Base-by-base conservation (phyloP, 2,113 vertebrate genomes). In the Mastomys natalensis region DNA sequence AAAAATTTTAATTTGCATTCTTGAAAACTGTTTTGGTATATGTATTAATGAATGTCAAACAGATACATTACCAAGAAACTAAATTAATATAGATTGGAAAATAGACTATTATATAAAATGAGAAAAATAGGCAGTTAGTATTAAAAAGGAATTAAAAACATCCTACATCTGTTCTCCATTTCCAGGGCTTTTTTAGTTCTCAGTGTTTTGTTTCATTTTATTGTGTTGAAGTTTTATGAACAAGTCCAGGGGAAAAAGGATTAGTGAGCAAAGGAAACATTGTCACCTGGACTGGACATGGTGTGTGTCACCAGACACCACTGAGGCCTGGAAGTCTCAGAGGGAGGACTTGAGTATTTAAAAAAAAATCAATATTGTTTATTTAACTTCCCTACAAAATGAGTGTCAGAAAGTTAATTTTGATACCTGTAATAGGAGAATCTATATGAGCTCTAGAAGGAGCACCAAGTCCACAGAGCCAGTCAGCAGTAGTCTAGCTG, bases 141-240 rank as follows among this genome's bases (percentile, higher is more conserved):
- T 81, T 90, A n/a, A 88, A 78, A 62, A 17, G 77, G 21, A 97
- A 94, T 96, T 88, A 93, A 96, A 81, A 94, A 19, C 70, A 95
- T 58, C 86, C 26, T 73, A 80, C 91, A 94, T 90, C 43, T 93
- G 34, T 77, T 98, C 98, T 96, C 55, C 26, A 84, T 96, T 96
- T 97, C 64, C 48, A 91, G n/a, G n/a, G 19, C 66, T 37, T 96
- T 84, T 94, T 88, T 15, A 89, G 55, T 92, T 91, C 9, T 60
- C 0, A 68, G 7, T 89, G 62, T 94, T 97, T 91, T 21, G n/a
- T 87, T 91, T 80, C 82, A 74, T 97, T 95, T 82, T 81, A 96
- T 97, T 68, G 76, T 34, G 76, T 21, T 97, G 74, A n/a, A 70
- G 12, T 93, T 95, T 89, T 84, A 62, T 60, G 55, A 90, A 19